Percentiles rank a stretch among this genome's conserved stretches.
Conservation (phyloP, 2,113 vertebrate species). For the Eira barbara region DNA sequence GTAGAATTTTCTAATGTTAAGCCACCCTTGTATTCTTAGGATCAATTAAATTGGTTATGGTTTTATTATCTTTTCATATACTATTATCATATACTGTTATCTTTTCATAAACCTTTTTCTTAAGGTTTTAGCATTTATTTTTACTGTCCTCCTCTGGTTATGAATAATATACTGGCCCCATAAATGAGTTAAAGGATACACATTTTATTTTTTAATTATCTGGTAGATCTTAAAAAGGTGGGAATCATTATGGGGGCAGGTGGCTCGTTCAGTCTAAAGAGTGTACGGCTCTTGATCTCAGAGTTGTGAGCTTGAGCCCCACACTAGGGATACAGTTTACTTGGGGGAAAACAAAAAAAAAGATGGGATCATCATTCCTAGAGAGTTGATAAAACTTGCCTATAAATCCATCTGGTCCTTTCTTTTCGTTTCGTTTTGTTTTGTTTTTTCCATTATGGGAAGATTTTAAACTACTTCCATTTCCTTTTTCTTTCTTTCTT, state of each 20-base stretch:
- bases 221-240: background rate
- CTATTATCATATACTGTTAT: background rate
- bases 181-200: background rate
- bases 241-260: background rate
- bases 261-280: background rate
- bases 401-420: background rate
- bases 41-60: background rate
- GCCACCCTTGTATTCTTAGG: background rate
- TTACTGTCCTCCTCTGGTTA: background rate
- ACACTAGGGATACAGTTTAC: background rate
- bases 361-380: background rate
- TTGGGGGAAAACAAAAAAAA: background rate
- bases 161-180: background rate
- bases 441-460: too few species aligned
- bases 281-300: background rate
- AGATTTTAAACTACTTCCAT: too few species aligned
- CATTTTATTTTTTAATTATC: background rate
- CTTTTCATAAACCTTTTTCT: background rate
- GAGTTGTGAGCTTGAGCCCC: background rate
- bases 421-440: background rate
- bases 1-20: background rate
- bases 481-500: too few species aligned
- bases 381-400: background rate
- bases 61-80: background rate
- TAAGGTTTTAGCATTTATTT: background rate